These are phyloP conservation scores for Nemapogon koenigi DNA, from an alignment of 2,888 invertebrate genomes.

Conservation along the genomic window DNA sequence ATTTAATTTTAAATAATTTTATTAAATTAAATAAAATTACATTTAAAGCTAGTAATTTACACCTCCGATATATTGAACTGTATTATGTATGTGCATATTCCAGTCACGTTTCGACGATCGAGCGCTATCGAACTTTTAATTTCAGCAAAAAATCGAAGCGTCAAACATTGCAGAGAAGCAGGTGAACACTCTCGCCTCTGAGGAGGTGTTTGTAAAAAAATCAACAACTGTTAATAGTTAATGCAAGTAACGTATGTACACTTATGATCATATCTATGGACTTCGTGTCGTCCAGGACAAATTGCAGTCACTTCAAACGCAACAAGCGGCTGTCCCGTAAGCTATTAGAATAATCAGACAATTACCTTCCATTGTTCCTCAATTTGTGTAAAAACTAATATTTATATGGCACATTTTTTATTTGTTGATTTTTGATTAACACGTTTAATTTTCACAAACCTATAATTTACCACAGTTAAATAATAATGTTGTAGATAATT, in stretches of 20 bases:
- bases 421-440: no score
- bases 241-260: no score
- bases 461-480: no score
- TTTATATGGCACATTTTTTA: no score
- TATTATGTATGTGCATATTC: slow-evolving; percentile 23
- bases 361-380: no score
- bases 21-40: slow-evolving; percentile 63
- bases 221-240: slow-evolving; percentile 45
- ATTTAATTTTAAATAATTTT: slow-evolving; percentile 69
- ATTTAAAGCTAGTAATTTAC: slow-evolving; percentile 62
- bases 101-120: slow-evolving; percentile 34
- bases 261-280: slow-evolving; percentile 59
- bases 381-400: no score
- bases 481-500: no score
- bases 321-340: no score
- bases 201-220: slow-evolving; percentile 41
- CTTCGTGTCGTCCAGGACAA: slow-evolving; percentile 53
- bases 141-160: slow-evolving; percentile 45
- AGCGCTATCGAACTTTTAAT: slow-evolving; percentile 50
- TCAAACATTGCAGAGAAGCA: slow-evolving; percentile 43
- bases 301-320: slow-evolving; percentile 56
- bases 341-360: no score
- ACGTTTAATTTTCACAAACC: no score
- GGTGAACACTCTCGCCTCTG: slow-evolving; percentile 48
- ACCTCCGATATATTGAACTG: slow-evolving; percentile 1